These are phyloP conservation scores for Aleiodes alternator DNA, from an alignment of 2,888 invertebrate genomes.

Conservation along the genomic window DNA sequence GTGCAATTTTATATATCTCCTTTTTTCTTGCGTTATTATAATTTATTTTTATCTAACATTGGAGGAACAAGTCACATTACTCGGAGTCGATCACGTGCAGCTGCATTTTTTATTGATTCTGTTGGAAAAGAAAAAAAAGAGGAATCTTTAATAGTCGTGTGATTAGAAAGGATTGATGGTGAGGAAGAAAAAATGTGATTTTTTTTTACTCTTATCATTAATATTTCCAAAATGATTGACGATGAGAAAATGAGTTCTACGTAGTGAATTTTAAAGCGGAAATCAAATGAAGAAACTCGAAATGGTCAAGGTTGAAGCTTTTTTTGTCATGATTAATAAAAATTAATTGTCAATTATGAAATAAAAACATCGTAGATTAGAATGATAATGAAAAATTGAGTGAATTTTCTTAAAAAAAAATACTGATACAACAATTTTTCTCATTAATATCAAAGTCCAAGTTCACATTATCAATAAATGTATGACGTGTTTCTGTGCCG, in stretches of 20 bases:
- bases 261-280: too few relatives aligned
- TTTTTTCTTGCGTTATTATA: not conserved
- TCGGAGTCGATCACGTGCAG: constrained; percentile 5
- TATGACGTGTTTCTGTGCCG: constrained; percentile 17
- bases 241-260: too few relatives aligned
- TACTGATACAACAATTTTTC: constrained; percentile 10
- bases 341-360: too few relatives aligned
- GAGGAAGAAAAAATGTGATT: too few relatives aligned
- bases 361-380: too few relatives aligned
- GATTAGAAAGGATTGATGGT: too few relatives aligned
- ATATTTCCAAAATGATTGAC: too few relatives aligned
- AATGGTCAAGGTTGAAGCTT: too few relatives aligned
- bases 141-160: not conserved
- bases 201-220: too few relatives aligned
- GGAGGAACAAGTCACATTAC: constrained; percentile 9
- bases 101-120: constrained; percentile 10
- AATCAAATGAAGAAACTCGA: too few relatives aligned
- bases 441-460: constrained; percentile 51
- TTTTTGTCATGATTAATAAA: too few relatives aligned
- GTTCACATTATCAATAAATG: constrained; percentile 41
- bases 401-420: constrained; percentile 1
- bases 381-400: too few relatives aligned
- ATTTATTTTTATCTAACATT: not conserved
- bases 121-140: constrained; percentile 1
- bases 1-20: constrained; percentile 14